phyloP scores from a whole-genome alignment of 2,888 invertebrate genomes.

The Troides helena region DNA sequence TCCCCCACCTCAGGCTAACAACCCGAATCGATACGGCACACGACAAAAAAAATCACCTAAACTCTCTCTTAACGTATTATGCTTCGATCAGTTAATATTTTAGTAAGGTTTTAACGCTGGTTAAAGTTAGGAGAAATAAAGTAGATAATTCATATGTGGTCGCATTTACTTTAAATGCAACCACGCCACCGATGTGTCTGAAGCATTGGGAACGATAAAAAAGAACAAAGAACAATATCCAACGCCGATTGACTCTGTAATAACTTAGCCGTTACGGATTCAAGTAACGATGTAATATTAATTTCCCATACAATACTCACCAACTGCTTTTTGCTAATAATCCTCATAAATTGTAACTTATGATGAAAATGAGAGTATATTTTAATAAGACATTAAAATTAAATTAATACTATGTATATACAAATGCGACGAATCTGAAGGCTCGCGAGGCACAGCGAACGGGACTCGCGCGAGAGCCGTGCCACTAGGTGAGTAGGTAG shows the following conservation, averaged over 20 bases:
- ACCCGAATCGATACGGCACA: slow-evolving; percentile 12
- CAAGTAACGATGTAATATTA: slow-evolving; percentile 51
- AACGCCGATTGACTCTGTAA: slow-evolving; percentile 69
- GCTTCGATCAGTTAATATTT: slow-evolving; percentile 48
- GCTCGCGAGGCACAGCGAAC: slow-evolving; percentile 45
- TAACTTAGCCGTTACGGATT: slow-evolving; percentile 61
- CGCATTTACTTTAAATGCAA: slow-evolving; percentile 40
- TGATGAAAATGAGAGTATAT: no score
- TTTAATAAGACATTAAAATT: no score
- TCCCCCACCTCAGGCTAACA: slow-evolving; percentile 25
- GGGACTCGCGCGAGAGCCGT: slow-evolving; percentile 40
- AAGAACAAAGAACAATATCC: slow-evolving; percentile 78
- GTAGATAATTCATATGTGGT: slow-evolving; percentile 62
- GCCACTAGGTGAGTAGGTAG: slow-evolving; percentile 43
- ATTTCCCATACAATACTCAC: background rate
- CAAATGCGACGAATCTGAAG: slow-evolving; percentile 53
- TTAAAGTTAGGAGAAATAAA: slow-evolving; percentile 72
- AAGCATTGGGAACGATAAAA: slow-evolving; percentile 75
- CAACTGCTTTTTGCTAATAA: slow-evolving; percentile 34
- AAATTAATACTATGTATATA: slow-evolving; percentile 13
- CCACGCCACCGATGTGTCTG: slow-evolving; percentile 64
- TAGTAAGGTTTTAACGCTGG: slow-evolving; percentile 52
- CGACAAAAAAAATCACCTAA: slow-evolving; percentile 5
- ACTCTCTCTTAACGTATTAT: slow-evolving; percentile 28
- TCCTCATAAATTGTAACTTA: no score